These are phyloP conservation scores for Ochlodes sylvanus DNA, from an alignment of 2,888 invertebrate genomes.

Conservation along the genomic window DNA sequence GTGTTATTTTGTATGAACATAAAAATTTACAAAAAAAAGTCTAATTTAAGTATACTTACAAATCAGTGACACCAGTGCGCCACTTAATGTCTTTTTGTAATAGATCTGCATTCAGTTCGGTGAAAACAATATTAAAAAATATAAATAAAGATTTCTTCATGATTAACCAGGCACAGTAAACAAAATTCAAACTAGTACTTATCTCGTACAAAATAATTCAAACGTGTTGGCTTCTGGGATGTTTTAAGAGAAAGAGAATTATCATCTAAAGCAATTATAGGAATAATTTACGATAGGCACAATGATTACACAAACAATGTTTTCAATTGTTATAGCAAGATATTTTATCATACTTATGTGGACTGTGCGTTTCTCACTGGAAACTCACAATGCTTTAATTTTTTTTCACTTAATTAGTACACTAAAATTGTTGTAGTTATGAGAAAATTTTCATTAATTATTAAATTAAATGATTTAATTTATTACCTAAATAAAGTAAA, in stretches of 20 bases:
- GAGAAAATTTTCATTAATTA: no score
- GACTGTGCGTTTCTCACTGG: not conserved
- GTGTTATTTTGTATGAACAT: not conserved
- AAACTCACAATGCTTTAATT: no score
- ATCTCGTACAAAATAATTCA: no score
- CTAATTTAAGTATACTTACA: slow-evolving; percentile 32
- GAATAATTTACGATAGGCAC: not conserved
- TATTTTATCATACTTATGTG: not conserved
- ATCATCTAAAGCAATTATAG: no score
- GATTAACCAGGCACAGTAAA: not conserved
- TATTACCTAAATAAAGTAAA: no score
- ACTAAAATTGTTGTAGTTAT: no score
- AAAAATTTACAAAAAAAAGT: not conserved
- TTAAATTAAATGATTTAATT: no score
- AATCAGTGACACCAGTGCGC: slow-evolving; percentile 13
- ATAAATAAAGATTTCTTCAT: not conserved
- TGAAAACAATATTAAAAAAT: slow-evolving; percentile 12
- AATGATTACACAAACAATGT: not conserved
- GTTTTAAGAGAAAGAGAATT: no score
- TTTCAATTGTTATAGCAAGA: not conserved
- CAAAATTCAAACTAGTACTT: no score
- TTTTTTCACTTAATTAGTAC: no score
- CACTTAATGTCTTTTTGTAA: slow-evolving; percentile 25
- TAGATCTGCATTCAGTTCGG: slow-evolving; percentile 38
- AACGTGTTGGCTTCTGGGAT: no score